Base-by-base conservation (phyloP, 2,888 invertebrate genomes). In the Drosophila anceps region DNA sequence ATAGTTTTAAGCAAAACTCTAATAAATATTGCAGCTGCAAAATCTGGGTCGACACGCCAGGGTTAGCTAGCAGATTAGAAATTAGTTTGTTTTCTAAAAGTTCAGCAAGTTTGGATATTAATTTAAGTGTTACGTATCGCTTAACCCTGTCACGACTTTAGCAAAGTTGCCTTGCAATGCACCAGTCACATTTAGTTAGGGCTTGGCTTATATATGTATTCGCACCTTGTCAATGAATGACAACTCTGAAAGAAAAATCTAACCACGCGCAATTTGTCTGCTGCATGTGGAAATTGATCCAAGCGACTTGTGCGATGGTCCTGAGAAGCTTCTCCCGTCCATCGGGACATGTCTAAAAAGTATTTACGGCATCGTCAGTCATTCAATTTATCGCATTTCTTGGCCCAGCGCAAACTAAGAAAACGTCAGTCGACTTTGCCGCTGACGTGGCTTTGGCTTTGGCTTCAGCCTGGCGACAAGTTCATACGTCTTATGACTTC, bases 401-500 rank as follows among this genome's bases (percentile, higher is more conserved):
- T 87, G 70, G 83, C 86, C 84, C 82, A 73, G 88, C 73, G 82
- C 84, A 88, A 76, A 76, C 81, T 82, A 60, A 48, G 74, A 75
- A 76, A 76, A 75, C 73, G 76, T 82, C 71, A 72, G 73, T 62
- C 59, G 76, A 53, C 67, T 62, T 66, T 57, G 69, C 41, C 59
- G 20, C 58, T 39, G 76, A 31, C 58, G 50, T 13, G 60, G 72
- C 66, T 67, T 43, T 63, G 27, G 59, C 66, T 64, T 55, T 68
- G 72, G 69, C 48, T 37, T 48, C 46, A 31, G 75, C 70, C 63
- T 79, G 84, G 72, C 90, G 90, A 83, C 84, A 85, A 88, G 90
- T 85, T 84, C 84, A 89, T 89, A 88, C 90, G 90, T 88, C 84
- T 85, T 85, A 85, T 85, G 84, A 85, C 90, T 91, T 90, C 88